phyloP scores from a whole-genome alignment of 2,797 vertebrate genomes.

The Helarctos malayanus region DNA sequence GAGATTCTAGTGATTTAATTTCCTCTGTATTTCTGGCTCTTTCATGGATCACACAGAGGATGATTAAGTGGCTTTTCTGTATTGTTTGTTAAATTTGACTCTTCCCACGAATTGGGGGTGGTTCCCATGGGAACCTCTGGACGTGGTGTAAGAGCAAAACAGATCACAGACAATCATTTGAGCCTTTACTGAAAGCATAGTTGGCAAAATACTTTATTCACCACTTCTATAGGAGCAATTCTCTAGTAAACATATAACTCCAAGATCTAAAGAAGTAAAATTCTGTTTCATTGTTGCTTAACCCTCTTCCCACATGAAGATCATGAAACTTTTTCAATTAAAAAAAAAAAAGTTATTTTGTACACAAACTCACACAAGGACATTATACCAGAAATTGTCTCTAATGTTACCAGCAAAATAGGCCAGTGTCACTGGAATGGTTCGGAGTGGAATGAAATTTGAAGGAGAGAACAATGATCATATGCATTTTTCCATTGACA shows the following conservation, averaged over 20 bases:
- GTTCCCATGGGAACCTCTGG: conserved; percentile 70
- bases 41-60: neutral
- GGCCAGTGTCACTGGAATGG: neutral
- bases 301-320: neutral
- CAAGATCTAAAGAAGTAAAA: neutral
- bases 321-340: neutral
- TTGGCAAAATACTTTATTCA: neutral
- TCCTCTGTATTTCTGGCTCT: neutral
- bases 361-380: neutral
- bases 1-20: neutral
- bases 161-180: neutral
- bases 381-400: neutral
- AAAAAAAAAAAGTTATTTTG: neutral
- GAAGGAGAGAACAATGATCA: neutral
- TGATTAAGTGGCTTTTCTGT: conserved; percentile 64
- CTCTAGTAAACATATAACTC: neutral
- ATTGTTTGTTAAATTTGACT: conserved; percentile 65
- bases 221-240: neutral
- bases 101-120: neutral
- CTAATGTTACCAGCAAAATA: neutral
- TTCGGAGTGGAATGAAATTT: neutral
- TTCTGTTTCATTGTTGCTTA: neutral
- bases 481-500: neutral
- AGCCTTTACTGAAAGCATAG: neutral
- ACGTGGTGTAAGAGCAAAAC: neutral